Evolutionary conservation across 1,140 invertebrate species (phyloP).

Genomic region (Phthorimaea operculella): DNA sequence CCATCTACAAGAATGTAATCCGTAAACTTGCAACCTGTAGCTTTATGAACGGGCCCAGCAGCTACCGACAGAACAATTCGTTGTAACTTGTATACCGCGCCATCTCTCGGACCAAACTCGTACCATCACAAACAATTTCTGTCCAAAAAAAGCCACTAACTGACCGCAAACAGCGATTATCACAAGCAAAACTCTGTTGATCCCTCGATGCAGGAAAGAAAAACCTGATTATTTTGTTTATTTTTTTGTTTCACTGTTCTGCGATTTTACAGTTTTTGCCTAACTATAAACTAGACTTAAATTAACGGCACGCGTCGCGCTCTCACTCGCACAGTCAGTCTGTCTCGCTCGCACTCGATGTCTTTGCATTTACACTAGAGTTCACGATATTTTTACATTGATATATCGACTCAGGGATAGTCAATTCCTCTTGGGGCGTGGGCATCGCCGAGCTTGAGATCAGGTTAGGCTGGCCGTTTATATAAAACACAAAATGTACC

Average conservation of each 20-base stretch:
- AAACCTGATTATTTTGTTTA: slow-evolving; percentile 43
- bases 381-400: slow-evolving; percentile 45
- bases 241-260: slow-evolving; percentile 40
- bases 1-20: too few relatives aligned
- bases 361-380: slow-evolving; percentile 46
- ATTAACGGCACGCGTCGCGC: slow-evolving; percentile 37
- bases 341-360: slow-evolving; percentile 26
- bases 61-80: slow-evolving; percentile 28
- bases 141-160: slow-evolving; percentile 20
- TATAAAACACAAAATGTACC: too few relatives aligned
- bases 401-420: slow-evolving; percentile 36
- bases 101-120: slow-evolving; percentile 19
- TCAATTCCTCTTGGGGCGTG: slow-evolving; percentile 44
- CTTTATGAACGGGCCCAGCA: too few relatives aligned
- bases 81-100: slow-evolving; percentile 41
- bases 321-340: slow-evolving; percentile 34
- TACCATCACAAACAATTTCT: slow-evolving; percentile 28
- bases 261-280: slow-evolving; percentile 56
- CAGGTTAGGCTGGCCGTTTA: too few relatives aligned
- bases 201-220: slow-evolving; percentile 59
- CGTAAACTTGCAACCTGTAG: too few relatives aligned
- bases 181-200: slow-evolving; percentile 52
- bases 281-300: slow-evolving; percentile 64
- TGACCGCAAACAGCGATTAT: slow-evolving; percentile 48
- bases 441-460: too few relatives aligned